A percentile compares a stretch with the other conserved stretches of the same genome.
These are phyloP conservation scores for Potorous gilbertii DNA, from an alignment of 2,797 vertebrate species.

Conservation along the genomic window DNA sequence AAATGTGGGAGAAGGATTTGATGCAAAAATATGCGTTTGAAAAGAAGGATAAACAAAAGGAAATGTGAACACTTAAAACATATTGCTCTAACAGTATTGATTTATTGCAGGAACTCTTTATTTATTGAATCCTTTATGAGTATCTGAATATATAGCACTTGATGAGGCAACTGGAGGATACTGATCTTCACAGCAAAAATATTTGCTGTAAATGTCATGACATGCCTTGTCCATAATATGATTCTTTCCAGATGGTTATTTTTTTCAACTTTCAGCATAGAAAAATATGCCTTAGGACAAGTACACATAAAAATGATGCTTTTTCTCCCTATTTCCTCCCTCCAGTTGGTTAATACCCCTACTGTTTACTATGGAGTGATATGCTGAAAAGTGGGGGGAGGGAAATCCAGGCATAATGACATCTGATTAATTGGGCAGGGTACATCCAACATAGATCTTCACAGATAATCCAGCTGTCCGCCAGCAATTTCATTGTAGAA, in stretches of 20 bases:
- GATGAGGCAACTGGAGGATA: constrained; percentile 82
- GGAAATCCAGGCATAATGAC: constrained; percentile 81
- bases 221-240: constrained; percentile 86
- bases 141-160: constrained; percentile 78
- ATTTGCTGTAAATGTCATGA: constrained; percentile 88
- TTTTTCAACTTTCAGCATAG: constrained; percentile 85
- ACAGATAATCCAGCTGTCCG: constrained; percentile 83
- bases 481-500: constrained; percentile 81
- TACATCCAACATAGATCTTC: constrained; percentile 78
- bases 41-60: constrained; percentile 80
- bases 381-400: constrained; percentile 47
- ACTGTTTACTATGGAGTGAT: constrained; percentile 80
- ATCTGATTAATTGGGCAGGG: constrained; percentile 84
- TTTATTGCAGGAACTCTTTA: constrained; percentile 80
- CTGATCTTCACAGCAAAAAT: constrained; percentile 86
- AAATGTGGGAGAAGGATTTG: constrained; percentile 60
- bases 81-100: constrained; percentile 67
- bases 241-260: constrained; percentile 89
- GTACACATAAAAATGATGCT: constrained; percentile 83
- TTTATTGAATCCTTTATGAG: constrained; percentile 82
- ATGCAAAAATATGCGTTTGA: constrained; percentile 75
- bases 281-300: constrained; percentile 85
- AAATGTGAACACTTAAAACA: constrained; percentile 70
- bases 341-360: constrained; percentile 76
- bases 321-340: constrained; percentile 82